These are phyloP conservation scores for Ypsolopha scabrella DNA, from an alignment of 2,888 invertebrate species.

Conservation along the genomic window DNA sequence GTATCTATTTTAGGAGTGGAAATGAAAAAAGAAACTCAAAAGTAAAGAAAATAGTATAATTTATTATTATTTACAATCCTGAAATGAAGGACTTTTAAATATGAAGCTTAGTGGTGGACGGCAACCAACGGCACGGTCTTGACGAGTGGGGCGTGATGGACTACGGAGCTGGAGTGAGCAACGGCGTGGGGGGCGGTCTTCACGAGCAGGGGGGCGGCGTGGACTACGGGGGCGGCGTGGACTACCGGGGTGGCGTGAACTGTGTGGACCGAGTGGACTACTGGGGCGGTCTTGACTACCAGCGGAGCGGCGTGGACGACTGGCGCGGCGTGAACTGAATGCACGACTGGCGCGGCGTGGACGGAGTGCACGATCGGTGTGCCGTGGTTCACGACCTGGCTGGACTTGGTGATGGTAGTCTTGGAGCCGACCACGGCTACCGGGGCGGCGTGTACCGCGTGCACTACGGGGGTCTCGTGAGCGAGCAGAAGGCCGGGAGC, in stretches of 20 bases:
- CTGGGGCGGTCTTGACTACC: constrained; percentile 13
- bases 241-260: constrained; percentile 23
- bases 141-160: constrained; percentile 39
- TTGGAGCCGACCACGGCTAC: constrained; percentile 30
- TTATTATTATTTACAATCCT: background rate
- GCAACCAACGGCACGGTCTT: constrained; percentile 50
- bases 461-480: constrained; percentile 22
- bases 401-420: constrained; percentile 59
- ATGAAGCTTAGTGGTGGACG: constrained; percentile 35
- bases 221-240: constrained; percentile 29
- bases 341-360: constrained; percentile 27
- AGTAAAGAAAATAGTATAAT: background rate
- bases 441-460: constrained; percentile 18
- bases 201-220: constrained; percentile 17
- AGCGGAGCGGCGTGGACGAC: constrained; percentile 8
- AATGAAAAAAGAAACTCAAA: background rate
- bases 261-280: constrained; percentile 22
- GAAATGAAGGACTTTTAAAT: constrained; percentile 5
- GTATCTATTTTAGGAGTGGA: background rate
- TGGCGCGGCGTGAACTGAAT: constrained; percentile 29
- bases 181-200: constrained; percentile 35
- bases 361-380: constrained; percentile 36
- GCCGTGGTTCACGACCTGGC: constrained; percentile 58
- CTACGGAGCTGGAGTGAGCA: constrained; percentile 52
- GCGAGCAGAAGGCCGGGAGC: constrained; percentile 29